Evolutionary conservation across 2,888 invertebrate genomes (phyloP), one percentile per base, ranked within the genome.

Genomic region (Macroteleia sp.): DNA sequence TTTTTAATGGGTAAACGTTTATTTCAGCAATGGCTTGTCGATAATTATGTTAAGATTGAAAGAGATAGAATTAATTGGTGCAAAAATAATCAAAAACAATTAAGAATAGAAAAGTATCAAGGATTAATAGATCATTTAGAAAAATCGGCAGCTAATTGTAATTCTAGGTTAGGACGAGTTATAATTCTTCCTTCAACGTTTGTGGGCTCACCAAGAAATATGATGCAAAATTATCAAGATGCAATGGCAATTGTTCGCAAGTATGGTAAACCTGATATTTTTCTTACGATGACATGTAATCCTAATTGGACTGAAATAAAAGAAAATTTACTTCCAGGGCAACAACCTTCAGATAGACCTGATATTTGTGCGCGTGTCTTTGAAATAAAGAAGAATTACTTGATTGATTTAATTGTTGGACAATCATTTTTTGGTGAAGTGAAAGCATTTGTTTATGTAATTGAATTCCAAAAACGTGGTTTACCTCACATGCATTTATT

Each of bases 401-500:
- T 73, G n/a, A 6, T 78, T 1, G 62, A 70, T 36, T 44, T 61
- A 6, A 75, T 81, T 46, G 6, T 52, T 1, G 64, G 59, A 46
- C 46, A 80, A 70, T 46, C 50, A 9, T 54, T 46, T 61, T 80
- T 79, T 41, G 81, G 74, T 10, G 39, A 67, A 67, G 73, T 71
- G 16, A 10, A 41, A 56, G 67, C 73, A n/a, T 73, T 62, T 14
- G 46, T 78, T 1, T 69, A 76, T 57, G 71, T 75, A 1, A 71
- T 74, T 25, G 75, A 82, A 50, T 71, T 70, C 25, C 71, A 80
- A 62, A 81, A 77, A 64, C 42, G 44, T 36, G 25, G 42, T 19
- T n/a, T n/a, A n/a, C n/a, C n/a, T n/a, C n/a, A n/a, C n/a, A n/a
- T n/a, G n/a, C n/a, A n/a, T n/a, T n/a, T 20, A 12, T 22, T 42